phyloP scores from a whole-genome alignment of 2,113 vertebrate genomes.

The Empidonax traillii region DNA sequence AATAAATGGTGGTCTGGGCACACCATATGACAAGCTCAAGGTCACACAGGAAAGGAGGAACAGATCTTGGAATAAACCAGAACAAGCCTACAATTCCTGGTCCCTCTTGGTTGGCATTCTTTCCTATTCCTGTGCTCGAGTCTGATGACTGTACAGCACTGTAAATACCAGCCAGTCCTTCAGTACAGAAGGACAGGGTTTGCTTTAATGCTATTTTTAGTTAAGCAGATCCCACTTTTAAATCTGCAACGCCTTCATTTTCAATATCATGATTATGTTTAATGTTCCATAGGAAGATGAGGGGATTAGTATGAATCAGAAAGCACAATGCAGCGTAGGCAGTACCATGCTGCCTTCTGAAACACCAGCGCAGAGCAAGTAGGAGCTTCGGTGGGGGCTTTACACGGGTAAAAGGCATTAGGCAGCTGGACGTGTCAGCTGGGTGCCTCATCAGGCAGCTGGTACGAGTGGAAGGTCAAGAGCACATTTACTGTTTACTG shows the following conservation, averaged over 20 bases:
- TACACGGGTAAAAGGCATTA: not conserved
- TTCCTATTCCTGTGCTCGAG: conserved; percentile 51
- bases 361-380: not conserved
- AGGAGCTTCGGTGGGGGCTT: not conserved
- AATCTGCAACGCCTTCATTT: conserved; percentile 67
- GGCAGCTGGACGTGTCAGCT: conserved; percentile 62
- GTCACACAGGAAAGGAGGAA: conserved; percentile 17
- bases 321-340: conserved; percentile 60
- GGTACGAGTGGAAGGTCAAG: conserved; percentile 50
- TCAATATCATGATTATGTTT: conserved; percentile 65
- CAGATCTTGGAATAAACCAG: conserved; percentile 44
- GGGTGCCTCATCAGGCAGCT: conserved; percentile 61
- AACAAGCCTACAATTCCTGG: conserved; percentile 45
- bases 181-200: conserved; percentile 63
- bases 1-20: not conserved
- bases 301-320: conserved; percentile 54
- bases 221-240: conserved; percentile 65
- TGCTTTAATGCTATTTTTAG: conserved; percentile 68
- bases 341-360: conserved; percentile 5
- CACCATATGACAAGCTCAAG: not conserved
- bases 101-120: conserved; percentile 45
- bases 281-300: conserved; percentile 63
- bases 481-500: conserved; percentile 47
- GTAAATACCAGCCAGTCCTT: conserved; percentile 65
- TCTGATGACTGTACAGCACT: conserved; percentile 50